Conservation (phyloP, 2,113 vertebrate species). For the Mesoclemmys tuberculata region DNA sequence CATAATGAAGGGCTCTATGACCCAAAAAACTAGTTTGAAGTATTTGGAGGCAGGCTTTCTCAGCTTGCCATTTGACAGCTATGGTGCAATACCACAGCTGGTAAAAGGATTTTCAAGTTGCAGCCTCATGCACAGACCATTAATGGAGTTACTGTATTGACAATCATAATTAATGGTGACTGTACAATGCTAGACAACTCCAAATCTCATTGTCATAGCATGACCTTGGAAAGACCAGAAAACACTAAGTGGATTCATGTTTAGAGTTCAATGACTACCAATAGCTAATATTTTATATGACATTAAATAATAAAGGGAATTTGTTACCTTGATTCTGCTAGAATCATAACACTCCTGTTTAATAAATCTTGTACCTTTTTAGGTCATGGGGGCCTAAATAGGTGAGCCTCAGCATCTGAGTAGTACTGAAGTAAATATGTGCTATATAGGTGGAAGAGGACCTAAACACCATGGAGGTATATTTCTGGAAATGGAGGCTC, state of each 20-base stretch:
- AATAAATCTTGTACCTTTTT: background rate
- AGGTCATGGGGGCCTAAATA: background rate
- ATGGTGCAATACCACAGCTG: background rate
- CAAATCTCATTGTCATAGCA: background rate
- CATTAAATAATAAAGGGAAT: background rate
- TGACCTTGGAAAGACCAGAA: background rate
- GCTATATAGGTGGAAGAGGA: no score
- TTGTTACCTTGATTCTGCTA: background rate
- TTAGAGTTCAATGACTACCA: background rate
- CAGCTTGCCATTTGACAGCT: background rate
- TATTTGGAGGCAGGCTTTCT: background rate
- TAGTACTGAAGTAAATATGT: background rate
- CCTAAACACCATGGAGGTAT: no score
- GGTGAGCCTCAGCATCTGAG: background rate
- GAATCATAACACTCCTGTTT: background rate
- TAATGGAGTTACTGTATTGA: background rate
- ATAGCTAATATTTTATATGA: background rate
- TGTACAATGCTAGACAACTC: background rate
- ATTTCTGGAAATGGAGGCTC: no score
- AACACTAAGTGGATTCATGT: background rate
- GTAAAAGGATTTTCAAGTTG: background rate
- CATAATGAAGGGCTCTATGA: background rate
- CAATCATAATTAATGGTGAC: background rate
- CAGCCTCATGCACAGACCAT: background rate
- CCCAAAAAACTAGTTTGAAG: background rate